phyloP scores from a whole-genome alignment of 2,113 vertebrate species.

The Conger conger region DNA sequence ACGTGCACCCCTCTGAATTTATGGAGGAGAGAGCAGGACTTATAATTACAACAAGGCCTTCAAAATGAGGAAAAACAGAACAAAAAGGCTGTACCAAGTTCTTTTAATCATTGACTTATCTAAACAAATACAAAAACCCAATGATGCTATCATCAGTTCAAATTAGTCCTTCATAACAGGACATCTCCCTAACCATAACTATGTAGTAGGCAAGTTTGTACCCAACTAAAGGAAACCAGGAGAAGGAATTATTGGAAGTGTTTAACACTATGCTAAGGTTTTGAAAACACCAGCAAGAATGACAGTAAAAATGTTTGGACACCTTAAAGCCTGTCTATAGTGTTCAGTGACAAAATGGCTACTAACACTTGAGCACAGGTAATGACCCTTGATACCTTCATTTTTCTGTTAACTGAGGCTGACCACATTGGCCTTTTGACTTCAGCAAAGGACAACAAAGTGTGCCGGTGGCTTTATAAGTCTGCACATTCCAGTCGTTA shows the following conservation, averaged over 20 bases:
- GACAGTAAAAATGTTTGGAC: not conserved
- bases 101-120: not conserved
- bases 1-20: not conserved
- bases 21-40: not conserved
- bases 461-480: not conserved
- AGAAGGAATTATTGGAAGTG: not conserved
- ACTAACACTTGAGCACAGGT: not conserved
- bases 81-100: not conserved
- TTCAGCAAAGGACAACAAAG: not conserved
- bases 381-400: not conserved
- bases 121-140: not conserved
- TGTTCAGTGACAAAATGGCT: not conserved
- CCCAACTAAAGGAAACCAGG: not conserved
- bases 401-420: slow-evolving; percentile 1
- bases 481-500: not conserved
- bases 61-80: not conserved
- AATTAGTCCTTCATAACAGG: not conserved
- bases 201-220: not conserved
- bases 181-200: not conserved
- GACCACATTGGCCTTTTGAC: not conserved
- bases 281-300: not conserved
- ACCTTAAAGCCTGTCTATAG: not conserved
- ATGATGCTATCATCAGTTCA: not conserved
- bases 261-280: not conserved
- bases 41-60: not conserved